Percentiles rank a stretch among this genome's conserved stretches.
Evolutionary conservation across 2,797 vertebrate genomes (phyloP).

Genomic region (Delichon dasypus): DNA sequence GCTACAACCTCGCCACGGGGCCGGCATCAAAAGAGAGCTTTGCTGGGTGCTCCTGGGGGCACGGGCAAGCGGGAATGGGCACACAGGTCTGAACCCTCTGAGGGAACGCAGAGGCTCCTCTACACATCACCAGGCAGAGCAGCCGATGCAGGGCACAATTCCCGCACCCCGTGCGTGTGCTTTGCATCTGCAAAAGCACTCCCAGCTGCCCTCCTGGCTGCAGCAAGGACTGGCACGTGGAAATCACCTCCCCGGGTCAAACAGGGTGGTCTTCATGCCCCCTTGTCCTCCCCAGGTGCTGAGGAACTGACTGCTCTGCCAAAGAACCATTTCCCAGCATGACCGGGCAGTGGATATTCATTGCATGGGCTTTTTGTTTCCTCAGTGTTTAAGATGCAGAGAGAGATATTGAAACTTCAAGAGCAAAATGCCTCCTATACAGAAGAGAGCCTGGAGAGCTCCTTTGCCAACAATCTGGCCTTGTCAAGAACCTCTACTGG

Average conservation of each 20-base stretch:
- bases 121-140: accelerated
- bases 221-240: background rate
- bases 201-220: background rate
- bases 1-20: accelerated
- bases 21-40: background rate
- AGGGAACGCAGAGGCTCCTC: background rate
- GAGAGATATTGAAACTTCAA: background rate
- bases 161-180: accelerated
- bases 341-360: background rate
- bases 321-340: background rate
- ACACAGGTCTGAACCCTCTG: accelerated
- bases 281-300: background rate
- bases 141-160: accelerated
- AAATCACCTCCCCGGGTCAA: background rate
- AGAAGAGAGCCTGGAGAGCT: background rate
- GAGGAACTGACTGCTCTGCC: background rate
- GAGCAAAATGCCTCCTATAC: background rate
- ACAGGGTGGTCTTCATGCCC: background rate
- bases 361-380: slow-evolving; percentile 4
- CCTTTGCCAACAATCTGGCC: background rate
- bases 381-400: slow-evolving; percentile 51
- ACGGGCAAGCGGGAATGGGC: accelerated
- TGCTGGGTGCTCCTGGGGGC: background rate
- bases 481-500: background rate
- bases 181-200: background rate